These are phyloP conservation scores for Fragum sueziense DNA, from an alignment of 2,888 invertebrate species.

Conservation along the genomic window DNA sequence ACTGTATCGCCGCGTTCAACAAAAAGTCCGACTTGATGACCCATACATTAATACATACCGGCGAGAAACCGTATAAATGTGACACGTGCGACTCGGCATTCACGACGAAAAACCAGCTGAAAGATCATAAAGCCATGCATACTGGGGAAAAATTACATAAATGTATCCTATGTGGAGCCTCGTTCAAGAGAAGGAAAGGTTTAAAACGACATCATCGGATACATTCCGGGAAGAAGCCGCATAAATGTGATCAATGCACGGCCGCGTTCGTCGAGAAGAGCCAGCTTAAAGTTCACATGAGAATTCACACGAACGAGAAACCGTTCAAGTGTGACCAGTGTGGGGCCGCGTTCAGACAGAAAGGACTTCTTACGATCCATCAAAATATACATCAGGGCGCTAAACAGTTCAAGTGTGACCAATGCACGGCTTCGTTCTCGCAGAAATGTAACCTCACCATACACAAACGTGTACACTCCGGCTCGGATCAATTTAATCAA, in stretches of 20 bases:
- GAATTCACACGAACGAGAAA: slow-evolving; percentile 16
- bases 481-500: slow-evolving; percentile 8
- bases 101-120: slow-evolving; percentile 16
- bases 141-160: slow-evolving; percentile 16
- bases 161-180: slow-evolving; percentile 8
- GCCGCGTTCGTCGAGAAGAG: slow-evolving; percentile 7
- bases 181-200: slow-evolving; percentile 12
- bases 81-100: slow-evolving; percentile 7
- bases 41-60: slow-evolving; percentile 9
- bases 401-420: slow-evolving; percentile 7
- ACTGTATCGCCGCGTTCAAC: slow-evolving; percentile 12
- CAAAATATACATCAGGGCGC: slow-evolving; percentile 12
- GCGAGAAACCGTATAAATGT: slow-evolving; percentile 17
- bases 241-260: slow-evolving; percentile 2
- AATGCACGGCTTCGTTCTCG: slow-evolving; percentile 11
- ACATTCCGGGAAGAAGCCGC: slow-evolving; percentile 12
- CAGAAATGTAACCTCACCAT: slow-evolving; percentile 20
- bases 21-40: slow-evolving; percentile 1
- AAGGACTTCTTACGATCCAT: slow-evolving; percentile 10
- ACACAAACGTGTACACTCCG: slow-evolving; percentile 13
- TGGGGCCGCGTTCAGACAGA: slow-evolving; percentile 13
- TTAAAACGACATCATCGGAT: slow-evolving; percentile 17
- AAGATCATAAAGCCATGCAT: slow-evolving; percentile 15
- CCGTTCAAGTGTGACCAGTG: slow-evolving; percentile 21
- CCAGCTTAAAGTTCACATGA: slow-evolving; percentile 11